phyloP scores from a whole-genome alignment of 1,140 invertebrate species.

The Philotrypesis tridentata region DNA sequence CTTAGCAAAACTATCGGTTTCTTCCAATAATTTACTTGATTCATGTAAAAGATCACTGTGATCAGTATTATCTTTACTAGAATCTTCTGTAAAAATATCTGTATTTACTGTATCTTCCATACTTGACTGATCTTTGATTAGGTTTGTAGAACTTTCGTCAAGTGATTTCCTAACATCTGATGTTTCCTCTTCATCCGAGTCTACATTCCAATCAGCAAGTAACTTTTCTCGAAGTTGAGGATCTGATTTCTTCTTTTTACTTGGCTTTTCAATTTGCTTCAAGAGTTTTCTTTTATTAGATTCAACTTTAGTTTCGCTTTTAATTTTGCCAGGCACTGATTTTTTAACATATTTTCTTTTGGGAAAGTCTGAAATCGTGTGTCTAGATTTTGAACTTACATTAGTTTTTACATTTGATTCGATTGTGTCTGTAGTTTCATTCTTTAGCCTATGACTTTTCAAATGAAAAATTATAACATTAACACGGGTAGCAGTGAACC shows the following conservation, averaged over 20 bases:
- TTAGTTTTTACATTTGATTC: conserved; percentile 54
- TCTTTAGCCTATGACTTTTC: conserved; percentile 75
- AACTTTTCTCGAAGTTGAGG: conserved; percentile 67
- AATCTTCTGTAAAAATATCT: conserved; percentile 34
- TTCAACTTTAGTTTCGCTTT: conserved; percentile 56
- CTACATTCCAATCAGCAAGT: conserved; percentile 71
- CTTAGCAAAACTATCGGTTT: conserved; percentile 59
- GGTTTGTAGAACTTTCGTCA: background rate
- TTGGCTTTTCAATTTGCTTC: conserved; percentile 61
- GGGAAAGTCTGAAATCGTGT: conserved; percentile 63
- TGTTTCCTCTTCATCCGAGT: conserved; percentile 50
- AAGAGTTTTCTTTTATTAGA: conserved; percentile 62
- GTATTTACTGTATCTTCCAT: conserved; percentile 42
- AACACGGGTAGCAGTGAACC: conserved; percentile 78
- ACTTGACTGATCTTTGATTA: conserved; percentile 60
- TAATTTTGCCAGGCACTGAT: conserved; percentile 54
- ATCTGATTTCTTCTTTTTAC: conserved; percentile 69
- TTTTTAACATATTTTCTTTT: conserved; percentile 72
- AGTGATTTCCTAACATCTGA: conserved; percentile 18
- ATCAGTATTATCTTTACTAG: conserved; percentile 43
- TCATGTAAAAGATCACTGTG: conserved; percentile 57
- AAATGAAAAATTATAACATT: conserved; percentile 83
- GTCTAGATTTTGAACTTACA: conserved; percentile 53
- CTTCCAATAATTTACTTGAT: conserved; percentile 64
- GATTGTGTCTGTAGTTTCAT: conserved; percentile 46